Percentiles rank a stretch among this genome's conserved stretches.
Conservation (phyloP, 1,140 invertebrate species). For the Ostrea denselamellosa region DNA sequence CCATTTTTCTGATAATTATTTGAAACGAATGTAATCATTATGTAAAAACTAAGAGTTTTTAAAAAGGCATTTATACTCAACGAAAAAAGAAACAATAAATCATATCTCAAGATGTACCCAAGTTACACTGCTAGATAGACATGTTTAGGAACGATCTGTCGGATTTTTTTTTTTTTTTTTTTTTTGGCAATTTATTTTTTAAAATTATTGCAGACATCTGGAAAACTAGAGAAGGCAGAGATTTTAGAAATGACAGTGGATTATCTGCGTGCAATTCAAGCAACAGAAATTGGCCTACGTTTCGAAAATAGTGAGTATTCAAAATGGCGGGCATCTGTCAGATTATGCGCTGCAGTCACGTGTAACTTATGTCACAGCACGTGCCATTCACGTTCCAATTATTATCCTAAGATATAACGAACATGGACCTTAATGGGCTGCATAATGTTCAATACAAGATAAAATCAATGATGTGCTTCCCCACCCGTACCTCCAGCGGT, state of each 20-base stretch:
- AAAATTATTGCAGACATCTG: conserved; percentile 83
- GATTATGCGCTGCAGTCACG: conserved; percentile 13
- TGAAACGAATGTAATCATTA: too few species aligned
- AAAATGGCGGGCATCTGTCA: conserved; percentile 41
- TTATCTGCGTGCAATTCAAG: conserved; percentile 80
- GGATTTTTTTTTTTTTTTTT: background rate
- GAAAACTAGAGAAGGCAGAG: conserved; percentile 97
- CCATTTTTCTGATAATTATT: too few species aligned
- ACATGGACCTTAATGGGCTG: background rate
- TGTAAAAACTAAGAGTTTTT: too few species aligned
- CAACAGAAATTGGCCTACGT: conserved; percentile 64
- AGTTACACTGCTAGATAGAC: too few species aligned
- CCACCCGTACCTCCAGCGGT: background rate
- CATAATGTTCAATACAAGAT: background rate
- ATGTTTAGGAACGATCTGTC: too few species aligned
- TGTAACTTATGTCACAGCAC: conserved; percentile 38
- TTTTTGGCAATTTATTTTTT: background rate
- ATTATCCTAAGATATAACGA: conserved; percentile 14
- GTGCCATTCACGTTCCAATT: background rate
- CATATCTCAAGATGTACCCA: too few species aligned
- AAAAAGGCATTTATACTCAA: too few species aligned
- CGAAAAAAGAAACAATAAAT: too few species aligned
- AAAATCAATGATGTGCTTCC: background rate
- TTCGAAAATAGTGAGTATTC: conserved; percentile 62
- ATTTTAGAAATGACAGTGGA: conserved; percentile 98